Evolutionary conservation across 2,797 vertebrate species (phyloP), one percentile per base, ranked within the genome.

Genomic region (Calcarius lapponicus): DNA sequence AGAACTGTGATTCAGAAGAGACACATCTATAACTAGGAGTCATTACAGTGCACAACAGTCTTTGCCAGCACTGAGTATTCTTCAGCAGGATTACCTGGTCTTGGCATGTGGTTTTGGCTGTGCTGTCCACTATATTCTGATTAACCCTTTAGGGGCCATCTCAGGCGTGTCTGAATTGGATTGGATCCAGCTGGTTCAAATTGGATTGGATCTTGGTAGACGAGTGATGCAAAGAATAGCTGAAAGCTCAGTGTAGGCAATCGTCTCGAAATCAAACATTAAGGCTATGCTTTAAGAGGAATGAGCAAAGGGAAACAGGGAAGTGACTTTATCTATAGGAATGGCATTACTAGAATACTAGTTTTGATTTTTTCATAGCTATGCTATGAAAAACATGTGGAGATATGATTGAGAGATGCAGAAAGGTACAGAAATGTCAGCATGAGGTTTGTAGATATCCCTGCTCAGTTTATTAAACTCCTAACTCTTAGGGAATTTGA

Each of bases 1-100:
- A 78, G 90, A 67, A 34, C 51, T 80, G 79, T 88, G 86, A 80
- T 86, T 93, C 69, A 67, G 71, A 81, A 81, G 42, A 70, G 36
- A 56, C 56, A 56, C 36, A 36, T 88, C 48, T 80, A 2, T 65
- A 84, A 87, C 67, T 69, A n/a, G 42, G 40, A 81, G 60, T 85
- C 78, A 54, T 69, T 72, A 72, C 47, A 79, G 51, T 42, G 73
- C 62, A 38, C 31, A 64, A 74, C 42, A 81, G 43, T 64, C 67
- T 78, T 21, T 84, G 62, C 54, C 20, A 84, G 31, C 2, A 7
- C 45, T 25, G 29, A 80, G 34, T 34, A 13, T 26, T 31, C 70
- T 62, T 81, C 70, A 79, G 45, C 18, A 21, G 29, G 54, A 32
- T 70, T 79, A 13, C 22, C 36, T 71, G 43, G 17, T 60, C 54